Evolutionary conservation across 2,797 vertebrate species (phyloP).

Genomic region (Cryptoprocta ferox): DNA sequence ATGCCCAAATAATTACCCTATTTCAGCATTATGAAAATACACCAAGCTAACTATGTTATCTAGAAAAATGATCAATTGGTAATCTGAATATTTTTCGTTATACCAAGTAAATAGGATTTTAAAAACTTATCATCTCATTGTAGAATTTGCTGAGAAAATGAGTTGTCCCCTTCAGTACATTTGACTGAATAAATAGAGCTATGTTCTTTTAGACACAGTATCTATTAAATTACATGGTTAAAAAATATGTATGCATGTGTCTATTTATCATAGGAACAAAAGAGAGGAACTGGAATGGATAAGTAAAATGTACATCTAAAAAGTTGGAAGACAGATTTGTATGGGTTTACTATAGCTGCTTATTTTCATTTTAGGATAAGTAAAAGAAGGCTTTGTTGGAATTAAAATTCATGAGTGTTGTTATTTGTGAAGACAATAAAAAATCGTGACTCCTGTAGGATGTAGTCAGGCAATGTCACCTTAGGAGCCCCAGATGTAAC

Average conservation of each 20-base stretch:
- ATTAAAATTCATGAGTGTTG: neutral
- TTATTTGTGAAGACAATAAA: constrained; percentile 6
- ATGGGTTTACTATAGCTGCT: neutral
- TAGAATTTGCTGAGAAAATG: constrained; percentile 37
- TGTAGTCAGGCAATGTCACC: too few relatives aligned
- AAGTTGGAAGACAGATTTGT: neutral
- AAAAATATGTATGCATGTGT: neutral
- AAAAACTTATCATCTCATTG: neutral
- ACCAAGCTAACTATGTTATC: neutral
- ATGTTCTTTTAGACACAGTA: neutral
- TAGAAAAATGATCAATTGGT: neutral
- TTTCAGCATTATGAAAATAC: constrained; percentile 4
- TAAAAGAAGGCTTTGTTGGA: neutral
- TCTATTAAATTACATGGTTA: neutral
- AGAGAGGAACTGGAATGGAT: neutral
- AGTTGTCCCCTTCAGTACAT: neutral
- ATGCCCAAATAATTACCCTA: neutral
- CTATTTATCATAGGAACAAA: neutral
- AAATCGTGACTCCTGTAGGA: neutral
- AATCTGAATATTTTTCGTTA: constrained; percentile 5
- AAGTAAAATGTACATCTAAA: neutral
- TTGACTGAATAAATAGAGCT: constrained; percentile 19
- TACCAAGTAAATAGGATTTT: neutral
- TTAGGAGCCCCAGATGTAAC: fast-evolving
- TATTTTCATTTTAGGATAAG: neutral